A percentile compares a stretch with the other conserved stretches of the same genome.
Conservation (phyloP, 2,797 vertebrate genomes). For the Arremon aurantiirostris region DNA sequence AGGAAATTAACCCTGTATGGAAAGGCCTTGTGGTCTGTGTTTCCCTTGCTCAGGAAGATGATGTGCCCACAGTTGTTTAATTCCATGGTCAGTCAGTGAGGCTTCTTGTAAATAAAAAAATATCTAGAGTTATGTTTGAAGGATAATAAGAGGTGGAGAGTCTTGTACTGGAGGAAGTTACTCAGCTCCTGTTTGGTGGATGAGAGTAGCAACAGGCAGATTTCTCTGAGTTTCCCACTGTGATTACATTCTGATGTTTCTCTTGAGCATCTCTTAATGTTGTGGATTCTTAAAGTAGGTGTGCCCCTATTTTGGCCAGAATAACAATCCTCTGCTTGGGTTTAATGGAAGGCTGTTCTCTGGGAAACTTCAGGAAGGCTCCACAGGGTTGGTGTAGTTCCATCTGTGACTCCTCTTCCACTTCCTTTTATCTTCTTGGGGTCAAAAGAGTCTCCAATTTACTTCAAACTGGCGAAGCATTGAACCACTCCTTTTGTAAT, state of each 20-base stretch:
- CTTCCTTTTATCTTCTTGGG: neutral
- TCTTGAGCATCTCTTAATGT: neutral
- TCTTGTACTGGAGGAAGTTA: neutral
- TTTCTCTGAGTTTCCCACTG: neutral
- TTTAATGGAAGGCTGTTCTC: neutral
- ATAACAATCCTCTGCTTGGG: neutral
- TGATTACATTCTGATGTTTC: rapidly evolving
- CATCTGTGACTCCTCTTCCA: neutral
- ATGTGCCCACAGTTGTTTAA: neutral
- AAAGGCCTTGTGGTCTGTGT: neutral
- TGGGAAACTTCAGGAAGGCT: neutral
- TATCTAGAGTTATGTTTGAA: neutral
- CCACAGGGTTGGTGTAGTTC: neutral
- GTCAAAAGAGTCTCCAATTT: neutral
- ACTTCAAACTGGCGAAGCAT: neutral
- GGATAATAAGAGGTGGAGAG: neutral
- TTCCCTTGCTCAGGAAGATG: neutral
- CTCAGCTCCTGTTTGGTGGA: neutral
- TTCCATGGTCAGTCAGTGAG: neutral
- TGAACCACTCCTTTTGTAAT: neutral
- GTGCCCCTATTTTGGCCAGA: rapidly evolving
- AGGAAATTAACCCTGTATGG: neutral
- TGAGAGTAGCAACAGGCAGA: neutral
- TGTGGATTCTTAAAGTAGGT: neutral
- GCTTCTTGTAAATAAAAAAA: neutral